phyloP scores from a whole-genome alignment of 2,797 vertebrate genomes.

The Trachops cirrhosus region DNA sequence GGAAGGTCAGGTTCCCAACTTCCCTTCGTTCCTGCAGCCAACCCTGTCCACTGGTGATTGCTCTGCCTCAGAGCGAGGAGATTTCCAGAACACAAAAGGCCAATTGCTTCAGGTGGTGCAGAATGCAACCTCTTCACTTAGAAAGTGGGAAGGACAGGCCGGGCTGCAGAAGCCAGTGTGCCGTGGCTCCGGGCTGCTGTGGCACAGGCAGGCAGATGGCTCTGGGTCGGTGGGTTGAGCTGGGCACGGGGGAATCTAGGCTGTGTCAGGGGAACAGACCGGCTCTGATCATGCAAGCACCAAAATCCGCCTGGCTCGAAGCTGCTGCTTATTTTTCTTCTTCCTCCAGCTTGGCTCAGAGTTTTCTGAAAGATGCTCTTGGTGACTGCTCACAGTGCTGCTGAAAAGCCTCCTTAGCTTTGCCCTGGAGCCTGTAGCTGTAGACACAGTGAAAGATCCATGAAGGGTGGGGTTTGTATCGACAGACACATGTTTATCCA shows the following conservation, averaged over 20 bases:
- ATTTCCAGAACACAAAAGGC: neutral
- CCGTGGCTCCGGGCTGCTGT: neutral
- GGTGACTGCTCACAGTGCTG: neutral
- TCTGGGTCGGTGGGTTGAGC: neutral
- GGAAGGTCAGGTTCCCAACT: neutral
- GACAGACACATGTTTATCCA: conserved; percentile 1
- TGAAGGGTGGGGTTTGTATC: neutral
- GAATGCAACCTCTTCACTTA: neutral
- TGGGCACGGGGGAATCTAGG: neutral
- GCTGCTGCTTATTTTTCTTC: conserved; percentile 18
- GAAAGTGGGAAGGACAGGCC: neutral
- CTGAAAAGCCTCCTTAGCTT: neutral
- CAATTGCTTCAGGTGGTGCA: neutral
- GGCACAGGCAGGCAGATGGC: neutral
- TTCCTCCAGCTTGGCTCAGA: neutral
- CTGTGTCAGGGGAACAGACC: neutral
- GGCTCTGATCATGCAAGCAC: neutral
- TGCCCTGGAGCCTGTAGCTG: neutral
- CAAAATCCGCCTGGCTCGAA: neutral
- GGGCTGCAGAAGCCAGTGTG: neutral
- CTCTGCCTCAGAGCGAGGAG: too few relatives aligned
- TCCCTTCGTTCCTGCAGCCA: neutral
- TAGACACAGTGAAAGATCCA: fast-evolving
- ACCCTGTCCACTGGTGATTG: fast-evolving
- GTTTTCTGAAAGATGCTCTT: neutral